phyloP scores from a whole-genome alignment of 2,797 vertebrate genomes.

The Darevskia mixta region DNA sequence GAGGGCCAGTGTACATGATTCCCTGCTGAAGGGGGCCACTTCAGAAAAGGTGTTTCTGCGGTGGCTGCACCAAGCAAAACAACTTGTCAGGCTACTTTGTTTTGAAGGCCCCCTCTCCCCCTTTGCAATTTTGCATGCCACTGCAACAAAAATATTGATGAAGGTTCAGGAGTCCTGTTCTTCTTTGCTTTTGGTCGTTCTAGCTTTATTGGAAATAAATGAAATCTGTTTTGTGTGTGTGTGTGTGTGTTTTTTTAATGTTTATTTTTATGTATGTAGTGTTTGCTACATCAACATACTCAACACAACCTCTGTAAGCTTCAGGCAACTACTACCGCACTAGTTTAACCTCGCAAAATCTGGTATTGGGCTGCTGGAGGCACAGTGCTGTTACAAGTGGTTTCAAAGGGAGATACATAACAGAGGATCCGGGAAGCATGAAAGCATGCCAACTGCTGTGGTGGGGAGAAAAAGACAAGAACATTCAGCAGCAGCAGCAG shows the following conservation, averaged over 20 bases:
- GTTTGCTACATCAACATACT: too few relatives aligned
- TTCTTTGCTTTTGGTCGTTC: neutral
- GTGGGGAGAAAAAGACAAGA: neutral
- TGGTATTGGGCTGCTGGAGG: neutral
- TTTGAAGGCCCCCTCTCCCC: neutral
- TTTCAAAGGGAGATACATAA: neutral
- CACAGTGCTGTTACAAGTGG: neutral
- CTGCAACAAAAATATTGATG: neutral
- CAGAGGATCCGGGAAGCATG: neutral
- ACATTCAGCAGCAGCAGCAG: neutral
- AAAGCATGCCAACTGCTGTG: neutral
- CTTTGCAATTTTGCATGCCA: neutral
- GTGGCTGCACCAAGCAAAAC: neutral
- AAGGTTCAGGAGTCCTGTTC: neutral
- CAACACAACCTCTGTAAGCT: too few relatives aligned
- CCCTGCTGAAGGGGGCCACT: neutral
- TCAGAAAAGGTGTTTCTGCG: neutral
- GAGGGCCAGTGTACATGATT: neutral
- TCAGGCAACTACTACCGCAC: neutral
- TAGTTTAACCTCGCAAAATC: neutral
- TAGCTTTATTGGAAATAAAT: too few relatives aligned
- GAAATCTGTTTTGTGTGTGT: neutral
- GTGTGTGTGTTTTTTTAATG: too few relatives aligned
- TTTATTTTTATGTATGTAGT: too few relatives aligned
- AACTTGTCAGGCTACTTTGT: neutral